These are phyloP conservation scores for Drosophila fulvimacula DNA, from an alignment of 2,888 invertebrate species.

Conservation along the genomic window DNA sequence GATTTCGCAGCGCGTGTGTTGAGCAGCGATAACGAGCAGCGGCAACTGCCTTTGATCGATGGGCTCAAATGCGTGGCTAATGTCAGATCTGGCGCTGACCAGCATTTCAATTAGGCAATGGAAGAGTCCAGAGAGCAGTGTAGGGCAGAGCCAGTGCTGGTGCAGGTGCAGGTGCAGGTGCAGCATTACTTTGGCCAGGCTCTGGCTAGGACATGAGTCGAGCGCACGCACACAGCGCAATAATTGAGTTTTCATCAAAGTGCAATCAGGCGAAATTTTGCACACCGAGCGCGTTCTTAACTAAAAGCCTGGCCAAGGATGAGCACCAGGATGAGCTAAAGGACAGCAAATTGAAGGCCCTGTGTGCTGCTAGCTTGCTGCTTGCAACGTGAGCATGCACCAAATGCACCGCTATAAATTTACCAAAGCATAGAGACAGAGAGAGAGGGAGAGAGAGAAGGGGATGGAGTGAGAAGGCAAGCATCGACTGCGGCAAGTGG, in stretches of 20 bases:
- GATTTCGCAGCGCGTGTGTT: slow-evolving; percentile 28
- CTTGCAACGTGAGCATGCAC: slow-evolving; percentile 56
- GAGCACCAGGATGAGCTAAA: slow-evolving; percentile 36
- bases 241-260: slow-evolving; percentile 82
- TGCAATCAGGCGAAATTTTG: slow-evolving; percentile 79
- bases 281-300: slow-evolving; percentile 80
- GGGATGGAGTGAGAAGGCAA: too few species aligned
- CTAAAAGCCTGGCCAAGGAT: slow-evolving; percentile 60
- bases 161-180: background rate
- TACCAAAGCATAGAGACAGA: slow-evolving; percentile 15
- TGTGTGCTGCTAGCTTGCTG: slow-evolving; percentile 7
- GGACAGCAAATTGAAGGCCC: slow-evolving; percentile 33
- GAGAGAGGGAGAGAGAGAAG: background rate
- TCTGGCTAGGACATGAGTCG: slow-evolving; percentile 2
- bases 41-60: slow-evolving; percentile 67
- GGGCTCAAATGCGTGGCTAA: slow-evolving; percentile 66
- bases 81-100: slow-evolving; percentile 55
- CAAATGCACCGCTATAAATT: slow-evolving; percentile 71
- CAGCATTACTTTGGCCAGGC: slow-evolving; percentile 20
- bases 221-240: slow-evolving; percentile 51
- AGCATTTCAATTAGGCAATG: slow-evolving; percentile 67
- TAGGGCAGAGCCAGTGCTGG: background rate
- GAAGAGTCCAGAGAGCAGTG: background rate
- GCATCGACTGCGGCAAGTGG: slow-evolving; percentile 28
- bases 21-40: slow-evolving; percentile 51